phyloP scores from a whole-genome alignment of 2,113 vertebrate genomes.

The Odocoileus hemionus region DNA sequence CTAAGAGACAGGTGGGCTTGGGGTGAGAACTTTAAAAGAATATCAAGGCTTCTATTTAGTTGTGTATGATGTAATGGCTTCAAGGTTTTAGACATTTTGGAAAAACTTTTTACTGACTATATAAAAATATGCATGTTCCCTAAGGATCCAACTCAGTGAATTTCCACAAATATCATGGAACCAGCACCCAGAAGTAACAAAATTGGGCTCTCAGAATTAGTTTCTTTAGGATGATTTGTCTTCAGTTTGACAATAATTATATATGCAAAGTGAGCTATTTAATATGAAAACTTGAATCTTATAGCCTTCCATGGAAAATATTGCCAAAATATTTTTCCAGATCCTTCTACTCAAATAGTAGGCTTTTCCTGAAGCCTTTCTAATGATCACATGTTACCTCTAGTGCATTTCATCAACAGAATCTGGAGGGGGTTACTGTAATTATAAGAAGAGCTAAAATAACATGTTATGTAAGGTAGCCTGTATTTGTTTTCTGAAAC shows the following conservation, averaged over 20 bases:
- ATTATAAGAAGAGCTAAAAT: neutral
- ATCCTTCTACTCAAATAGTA: neutral
- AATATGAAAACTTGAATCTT: neutral
- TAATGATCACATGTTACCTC: rapidly evolving
- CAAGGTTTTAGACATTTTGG: neutral
- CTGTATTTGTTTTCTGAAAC: slow-evolving; percentile 69
- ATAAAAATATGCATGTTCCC: neutral
- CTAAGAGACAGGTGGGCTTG: neutral
- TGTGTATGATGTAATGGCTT: neutral
- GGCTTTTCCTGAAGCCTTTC: neutral
- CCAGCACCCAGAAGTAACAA: neutral
- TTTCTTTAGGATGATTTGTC: neutral
- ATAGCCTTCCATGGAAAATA: neutral
- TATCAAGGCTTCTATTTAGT: neutral
- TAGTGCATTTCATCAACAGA: neutral
- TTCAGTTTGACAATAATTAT: neutral
- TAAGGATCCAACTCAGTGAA: neutral
- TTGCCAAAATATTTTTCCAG: neutral
- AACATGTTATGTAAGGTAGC: neutral
- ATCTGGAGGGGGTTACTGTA: neutral
- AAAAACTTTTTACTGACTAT: neutral
- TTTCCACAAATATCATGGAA: neutral
- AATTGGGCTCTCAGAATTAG: neutral
- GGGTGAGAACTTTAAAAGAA: neutral
- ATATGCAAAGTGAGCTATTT: neutral